A percentile compares a stretch with the other conserved stretches of the same genome.
Evolutionary conservation across 1,140 invertebrate species (phyloP).

Genomic region (Drosophila rhopaloa): DNA sequence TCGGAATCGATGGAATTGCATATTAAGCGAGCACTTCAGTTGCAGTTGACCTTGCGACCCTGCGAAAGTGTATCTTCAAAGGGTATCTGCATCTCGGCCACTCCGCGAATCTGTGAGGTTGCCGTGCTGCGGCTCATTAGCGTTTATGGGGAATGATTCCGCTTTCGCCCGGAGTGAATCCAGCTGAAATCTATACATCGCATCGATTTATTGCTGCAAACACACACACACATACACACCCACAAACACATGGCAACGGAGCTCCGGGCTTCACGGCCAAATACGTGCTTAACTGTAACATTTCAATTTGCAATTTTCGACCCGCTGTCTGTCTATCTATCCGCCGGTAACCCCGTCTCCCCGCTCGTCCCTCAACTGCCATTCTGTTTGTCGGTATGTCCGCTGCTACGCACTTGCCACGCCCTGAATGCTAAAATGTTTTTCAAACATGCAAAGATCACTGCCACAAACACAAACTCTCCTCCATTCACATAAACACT

Average conservation of each 20-base stretch:
- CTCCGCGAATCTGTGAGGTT: slow-evolving; percentile 12
- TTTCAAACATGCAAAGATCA: slow-evolving; percentile 80
- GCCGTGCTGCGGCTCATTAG: slow-evolving; percentile 67
- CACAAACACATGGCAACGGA: not conserved
- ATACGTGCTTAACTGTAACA: slow-evolving; percentile 81
- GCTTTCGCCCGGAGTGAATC: slow-evolving; percentile 11
- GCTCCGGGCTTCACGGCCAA: slow-evolving; percentile 45
- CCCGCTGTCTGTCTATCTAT: slow-evolving; percentile 24
- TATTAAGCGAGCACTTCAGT: not conserved
- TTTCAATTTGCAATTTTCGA: slow-evolving; percentile 78
- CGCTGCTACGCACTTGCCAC: slow-evolving; percentile 76
- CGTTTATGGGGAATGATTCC: slow-evolving; percentile 69
- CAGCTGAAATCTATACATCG: slow-evolving; percentile 51
- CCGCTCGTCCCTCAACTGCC: not conserved
- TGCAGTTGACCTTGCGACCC: slow-evolving; percentile 18
- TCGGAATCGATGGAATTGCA: slow-evolving; percentile 10
- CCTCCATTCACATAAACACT: slow-evolving; percentile 23
- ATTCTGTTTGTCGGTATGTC: slow-evolving; percentile 21
- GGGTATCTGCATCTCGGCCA: slow-evolving; percentile 14
- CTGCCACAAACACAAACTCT: slow-evolving; percentile 50
- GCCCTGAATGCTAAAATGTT: slow-evolving; percentile 76
- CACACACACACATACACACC: slow-evolving; percentile 9
- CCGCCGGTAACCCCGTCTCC: slow-evolving; percentile 7
- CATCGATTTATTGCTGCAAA: slow-evolving; percentile 71
- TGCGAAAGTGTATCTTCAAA: not conserved